These are phyloP conservation scores for Latrodectus hesperus DNA, from an alignment of 2,888 invertebrate species.

Conservation along the genomic window DNA sequence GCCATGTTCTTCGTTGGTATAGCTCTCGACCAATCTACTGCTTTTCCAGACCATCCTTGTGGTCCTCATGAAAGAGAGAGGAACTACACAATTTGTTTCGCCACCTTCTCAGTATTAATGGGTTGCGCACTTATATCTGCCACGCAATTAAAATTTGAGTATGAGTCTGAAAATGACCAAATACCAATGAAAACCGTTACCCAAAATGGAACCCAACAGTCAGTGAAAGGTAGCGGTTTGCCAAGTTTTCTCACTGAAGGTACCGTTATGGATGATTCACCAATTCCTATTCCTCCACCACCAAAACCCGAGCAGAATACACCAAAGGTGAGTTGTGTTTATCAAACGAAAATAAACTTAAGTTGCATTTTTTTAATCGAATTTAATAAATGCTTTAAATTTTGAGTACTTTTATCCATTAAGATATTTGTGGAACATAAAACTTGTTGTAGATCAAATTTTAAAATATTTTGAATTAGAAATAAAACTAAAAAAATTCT, in stretches of 20 bases:
- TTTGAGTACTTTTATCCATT: too few species aligned
- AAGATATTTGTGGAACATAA: too few species aligned
- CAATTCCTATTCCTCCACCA: slow-evolving; percentile 47
- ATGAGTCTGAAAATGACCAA: slow-evolving; percentile 71
- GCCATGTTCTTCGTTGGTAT: slow-evolving; percentile 99
- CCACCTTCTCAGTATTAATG: slow-evolving; percentile 97
- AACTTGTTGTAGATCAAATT: too few species aligned
- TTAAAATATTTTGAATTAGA: too few species aligned
- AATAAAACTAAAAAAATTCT: too few species aligned
- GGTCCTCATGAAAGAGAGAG: slow-evolving; percentile 90
- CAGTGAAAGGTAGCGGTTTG: slow-evolving; percentile 36
- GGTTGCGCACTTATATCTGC: slow-evolving; percentile 93
- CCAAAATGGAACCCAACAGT: slow-evolving; percentile 41
- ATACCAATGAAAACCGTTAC: slow-evolving; percentile 67
- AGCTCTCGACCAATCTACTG: slow-evolving; percentile 95
- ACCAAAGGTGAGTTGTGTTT: slow-evolving; percentile 32
- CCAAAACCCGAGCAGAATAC: slow-evolving; percentile 36
- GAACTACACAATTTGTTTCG: slow-evolving; percentile 99
- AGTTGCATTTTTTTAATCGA: too few species aligned
- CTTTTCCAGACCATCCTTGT: slow-evolving; percentile 89
- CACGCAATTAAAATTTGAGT: slow-evolving; percentile 85
- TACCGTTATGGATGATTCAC: slow-evolving; percentile 59
- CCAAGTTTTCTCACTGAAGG: slow-evolving; percentile 61
- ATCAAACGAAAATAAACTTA: too few species aligned
- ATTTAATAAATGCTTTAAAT: too few species aligned